These are phyloP conservation scores for Gymnocypris eckloni DNA, from an alignment of 2,797 vertebrate genomes.

Conservation along the genomic window DNA sequence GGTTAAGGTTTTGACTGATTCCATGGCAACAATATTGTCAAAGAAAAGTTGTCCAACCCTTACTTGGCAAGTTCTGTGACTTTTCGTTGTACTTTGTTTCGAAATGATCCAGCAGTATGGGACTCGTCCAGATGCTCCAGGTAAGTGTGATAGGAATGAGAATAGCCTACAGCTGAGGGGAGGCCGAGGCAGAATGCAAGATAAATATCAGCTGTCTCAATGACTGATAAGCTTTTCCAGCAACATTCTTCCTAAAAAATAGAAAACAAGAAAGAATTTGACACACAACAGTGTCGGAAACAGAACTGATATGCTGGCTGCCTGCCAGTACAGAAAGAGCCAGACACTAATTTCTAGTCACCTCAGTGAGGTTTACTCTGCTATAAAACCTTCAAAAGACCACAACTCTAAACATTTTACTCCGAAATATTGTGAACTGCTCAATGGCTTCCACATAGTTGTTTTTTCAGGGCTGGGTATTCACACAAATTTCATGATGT, in stretches of 20 bases:
- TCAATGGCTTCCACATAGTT: background rate
- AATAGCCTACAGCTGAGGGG: constrained; percentile 19
- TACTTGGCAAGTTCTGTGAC: background rate
- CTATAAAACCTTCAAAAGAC: constrained; percentile 5
- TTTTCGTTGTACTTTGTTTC: background rate
- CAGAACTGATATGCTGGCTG: background rate
- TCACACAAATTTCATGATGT: background rate
- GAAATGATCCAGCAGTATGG: background rate
- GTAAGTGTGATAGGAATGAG: constrained; percentile 41
- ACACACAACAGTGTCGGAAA: constrained; percentile 32
- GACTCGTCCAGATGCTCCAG: constrained; percentile 7
- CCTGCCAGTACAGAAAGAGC: background rate
- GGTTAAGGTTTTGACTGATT: background rate
- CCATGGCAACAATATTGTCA: background rate
- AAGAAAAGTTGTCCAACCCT: background rate
- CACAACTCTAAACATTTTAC: background rate
- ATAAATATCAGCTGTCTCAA: constrained; percentile 54
- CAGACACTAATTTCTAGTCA: constrained; percentile 4
- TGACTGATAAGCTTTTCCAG: constrained; percentile 53
- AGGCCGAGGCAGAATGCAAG: constrained; percentile 9
- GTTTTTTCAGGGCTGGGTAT: background rate
- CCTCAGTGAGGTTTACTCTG: constrained; percentile 9
- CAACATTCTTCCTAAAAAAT: constrained; percentile 60
- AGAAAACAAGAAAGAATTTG: constrained; percentile 17
- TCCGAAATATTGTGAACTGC: background rate